Evolutionary conservation across 2,113 vertebrate species (phyloP).

Genomic region (Gopherus flavomarginatus): DNA sequence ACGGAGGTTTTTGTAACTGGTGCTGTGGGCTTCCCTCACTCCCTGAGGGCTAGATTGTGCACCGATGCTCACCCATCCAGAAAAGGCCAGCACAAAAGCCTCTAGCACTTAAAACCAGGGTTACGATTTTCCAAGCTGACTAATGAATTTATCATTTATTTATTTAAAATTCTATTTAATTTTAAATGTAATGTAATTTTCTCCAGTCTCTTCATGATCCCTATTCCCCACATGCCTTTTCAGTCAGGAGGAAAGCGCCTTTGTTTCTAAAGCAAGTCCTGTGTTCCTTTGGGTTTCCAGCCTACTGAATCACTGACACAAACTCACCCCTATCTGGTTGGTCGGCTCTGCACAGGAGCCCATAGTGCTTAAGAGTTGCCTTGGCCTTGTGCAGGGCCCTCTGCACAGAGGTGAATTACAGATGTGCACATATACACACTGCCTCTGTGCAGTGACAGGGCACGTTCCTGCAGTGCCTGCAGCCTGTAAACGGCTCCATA

Average conservation of each 20-base stretch:
- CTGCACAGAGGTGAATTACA: background rate
- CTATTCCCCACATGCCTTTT: background rate
- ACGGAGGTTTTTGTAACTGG: background rate
- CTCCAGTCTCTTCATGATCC: background rate
- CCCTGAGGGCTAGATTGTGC: background rate
- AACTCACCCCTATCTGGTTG: background rate
- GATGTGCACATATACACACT: background rate
- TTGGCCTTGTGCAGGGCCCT: background rate
- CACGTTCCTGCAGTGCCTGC: background rate
- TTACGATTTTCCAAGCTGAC: background rate
- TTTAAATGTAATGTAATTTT: background rate
- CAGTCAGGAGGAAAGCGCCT: background rate
- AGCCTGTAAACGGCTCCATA: background rate
- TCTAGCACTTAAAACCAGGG: background rate
- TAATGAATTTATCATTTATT: background rate
- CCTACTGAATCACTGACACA: background rate
- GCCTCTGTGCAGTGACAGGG: background rate
- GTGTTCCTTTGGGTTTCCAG: background rate
- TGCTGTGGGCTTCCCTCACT: background rate
- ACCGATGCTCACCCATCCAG: background rate
- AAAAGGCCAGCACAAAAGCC: background rate
- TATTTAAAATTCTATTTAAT: background rate
- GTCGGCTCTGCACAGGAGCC: background rate
- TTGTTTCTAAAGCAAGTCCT: background rate
- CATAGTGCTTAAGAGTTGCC: background rate